Percentiles rank a stretch among this genome's conserved stretches.
phyloP scores from a whole-genome alignment of 2,888 invertebrate genomes.

The Dione vanillae region DNA sequence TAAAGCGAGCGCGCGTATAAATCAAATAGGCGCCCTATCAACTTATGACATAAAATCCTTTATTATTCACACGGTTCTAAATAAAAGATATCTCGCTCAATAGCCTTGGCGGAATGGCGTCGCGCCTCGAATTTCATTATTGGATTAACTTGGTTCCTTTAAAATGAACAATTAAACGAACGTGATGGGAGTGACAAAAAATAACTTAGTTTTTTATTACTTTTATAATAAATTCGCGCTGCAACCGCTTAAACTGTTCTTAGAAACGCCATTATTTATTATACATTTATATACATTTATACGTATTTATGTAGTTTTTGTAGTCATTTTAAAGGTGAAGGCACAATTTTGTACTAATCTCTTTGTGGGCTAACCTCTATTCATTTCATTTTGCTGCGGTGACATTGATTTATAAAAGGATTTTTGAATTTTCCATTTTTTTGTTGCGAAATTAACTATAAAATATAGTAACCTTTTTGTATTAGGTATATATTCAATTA shows the following conservation, averaged over 20 bases:
- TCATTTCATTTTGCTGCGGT: constrained; percentile 22
- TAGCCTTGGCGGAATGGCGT: constrained; percentile 51
- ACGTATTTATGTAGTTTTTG: constrained; percentile 38
- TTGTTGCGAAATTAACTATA: too few species aligned
- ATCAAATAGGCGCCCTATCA: constrained; percentile 69
- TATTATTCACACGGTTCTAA: constrained; percentile 70
- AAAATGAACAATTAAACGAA: constrained; percentile 74
- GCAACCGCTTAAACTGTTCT: constrained; percentile 50
- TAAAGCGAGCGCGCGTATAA: constrained; percentile 50
- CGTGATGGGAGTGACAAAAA: constrained; percentile 73
- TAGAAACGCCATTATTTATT: constrained; percentile 47
- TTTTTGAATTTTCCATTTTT: not conserved
- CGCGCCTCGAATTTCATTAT: constrained; percentile 71
- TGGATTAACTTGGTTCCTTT: constrained; percentile 74
- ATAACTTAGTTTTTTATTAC: constrained; percentile 55
- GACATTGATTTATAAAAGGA: constrained; percentile 22
- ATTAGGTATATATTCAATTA: too few species aligned
- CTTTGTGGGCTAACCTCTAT: constrained; percentile 16
- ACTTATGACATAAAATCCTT: constrained; percentile 80
- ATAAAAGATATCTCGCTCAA: constrained; percentile 60
- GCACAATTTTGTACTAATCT: constrained; percentile 28
- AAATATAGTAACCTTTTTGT: too few species aligned
- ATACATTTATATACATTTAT: not conserved
- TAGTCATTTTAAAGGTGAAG: constrained; percentile 31
- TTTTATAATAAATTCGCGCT: constrained; percentile 51